Base-by-base conservation (phyloP, 2,797 vertebrate species). In the Ispidina lecontei region DNA sequence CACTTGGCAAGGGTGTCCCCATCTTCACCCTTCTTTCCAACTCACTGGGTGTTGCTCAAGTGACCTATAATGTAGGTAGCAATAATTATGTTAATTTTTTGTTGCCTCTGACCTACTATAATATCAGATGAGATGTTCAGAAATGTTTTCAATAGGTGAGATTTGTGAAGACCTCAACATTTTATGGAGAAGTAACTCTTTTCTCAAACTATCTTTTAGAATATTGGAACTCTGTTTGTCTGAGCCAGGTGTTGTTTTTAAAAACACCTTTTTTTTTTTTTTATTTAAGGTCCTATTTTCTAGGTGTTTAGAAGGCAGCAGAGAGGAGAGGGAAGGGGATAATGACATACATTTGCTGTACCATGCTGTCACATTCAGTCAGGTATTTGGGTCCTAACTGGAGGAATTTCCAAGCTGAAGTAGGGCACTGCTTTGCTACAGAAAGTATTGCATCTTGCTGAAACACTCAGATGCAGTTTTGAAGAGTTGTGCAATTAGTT, bases 311-410 rank as follows among this genome's bases (percentile, higher is more conserved):
- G 44, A 84, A 71, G 60, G 37, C 47, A 82, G 3, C 9, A 51
- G n/a, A 75, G 46, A 14, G 7, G 54, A 83, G 10, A 63, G 31
- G 20, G 46, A 84, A 72, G 29, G 31, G 28, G 56, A 74, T 65
- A 64, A 60, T 51, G 84, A 85, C 78, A 75, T 94, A 77, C n/a
- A 74, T 85, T 85, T 76, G 18, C n/a, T 89, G 2, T 60, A 84
- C 65, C 14, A 33, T 64, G 25, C 70, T 83, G 41, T 88, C 73
- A 47, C 51, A 31, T 67, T 70, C 47, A 62, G 59, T 91, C 51
- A 72, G 70, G 67, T 91, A 77, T 77, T 74, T 91, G 68, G 21
- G 56, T 87, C 54, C 64, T 52, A 73, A 54, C n/a, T 73, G 64
- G 84, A 82, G 41, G 59, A 33, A 44, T 89, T 73, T 70, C 39